A percentile compares a stretch with the other conserved stretches of the same genome.
These are phyloP conservation scores for Diogma glabrata DNA, from an alignment of 2,888 invertebrate genomes.

Conservation along the genomic window DNA sequence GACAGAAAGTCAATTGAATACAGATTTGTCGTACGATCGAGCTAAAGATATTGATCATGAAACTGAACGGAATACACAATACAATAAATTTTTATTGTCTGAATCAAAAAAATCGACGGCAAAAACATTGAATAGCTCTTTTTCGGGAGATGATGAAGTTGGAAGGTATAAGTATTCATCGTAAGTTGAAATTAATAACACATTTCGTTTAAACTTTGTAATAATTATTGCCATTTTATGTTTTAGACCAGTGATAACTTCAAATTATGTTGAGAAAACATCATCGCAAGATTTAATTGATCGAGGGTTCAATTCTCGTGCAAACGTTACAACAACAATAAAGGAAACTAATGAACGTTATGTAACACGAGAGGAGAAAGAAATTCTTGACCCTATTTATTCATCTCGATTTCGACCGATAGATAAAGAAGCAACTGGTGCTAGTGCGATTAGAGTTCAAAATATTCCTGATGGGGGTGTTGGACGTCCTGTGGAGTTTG, in stretches of 20 bases:
- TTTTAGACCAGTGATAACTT: not conserved
- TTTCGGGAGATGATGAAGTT: slow-evolving; percentile 29
- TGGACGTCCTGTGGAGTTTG: slow-evolving; percentile 89
- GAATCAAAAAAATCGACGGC: slow-evolving; percentile 24
- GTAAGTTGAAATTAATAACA: slow-evolving; percentile 6
- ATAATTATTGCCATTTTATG: not conserved
- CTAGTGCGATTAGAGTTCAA: slow-evolving; percentile 74
- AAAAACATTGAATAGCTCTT: slow-evolving; percentile 11
- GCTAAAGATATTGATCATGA: slow-evolving; percentile 44
- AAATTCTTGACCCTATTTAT: slow-evolving; percentile 19
- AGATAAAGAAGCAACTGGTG: slow-evolving; percentile 56
- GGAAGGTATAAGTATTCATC: slow-evolving; percentile 16
- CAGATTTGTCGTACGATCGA: slow-evolving; percentile 36
- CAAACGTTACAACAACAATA: slow-evolving; percentile 34
- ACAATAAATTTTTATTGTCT: slow-evolving; percentile 41
- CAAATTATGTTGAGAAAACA: slow-evolving; percentile 1
- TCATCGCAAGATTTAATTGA: slow-evolving; percentile 9
- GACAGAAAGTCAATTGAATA: slow-evolving; percentile 47
- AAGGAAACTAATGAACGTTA: slow-evolving; percentile 35
- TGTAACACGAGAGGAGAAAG: slow-evolving; percentile 27
- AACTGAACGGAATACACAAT: slow-evolving; percentile 48
- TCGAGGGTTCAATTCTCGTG: slow-evolving; percentile 30
- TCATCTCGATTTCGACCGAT: slow-evolving; percentile 35
- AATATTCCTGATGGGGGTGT: slow-evolving; percentile 77
- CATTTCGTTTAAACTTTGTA: not conserved